Conservation (phyloP, 2,113 vertebrate genomes). For the Chitala chitala region DNA sequence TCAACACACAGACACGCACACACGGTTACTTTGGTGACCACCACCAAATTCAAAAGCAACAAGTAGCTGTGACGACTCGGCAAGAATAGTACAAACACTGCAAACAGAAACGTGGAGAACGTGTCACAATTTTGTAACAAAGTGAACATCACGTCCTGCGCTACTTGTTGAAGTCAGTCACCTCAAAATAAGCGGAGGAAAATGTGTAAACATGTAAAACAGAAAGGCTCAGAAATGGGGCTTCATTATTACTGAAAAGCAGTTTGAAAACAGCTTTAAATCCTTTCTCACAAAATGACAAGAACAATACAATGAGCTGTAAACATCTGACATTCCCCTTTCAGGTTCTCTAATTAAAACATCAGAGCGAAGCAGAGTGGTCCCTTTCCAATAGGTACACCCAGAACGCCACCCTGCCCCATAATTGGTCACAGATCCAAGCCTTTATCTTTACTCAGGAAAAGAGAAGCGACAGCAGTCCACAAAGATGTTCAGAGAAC, state of each 20-base stretch:
- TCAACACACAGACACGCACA: not conserved
- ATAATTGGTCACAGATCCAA: not conserved
- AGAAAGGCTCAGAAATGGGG: conserved; percentile 11
- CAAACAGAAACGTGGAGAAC: too few relatives aligned
- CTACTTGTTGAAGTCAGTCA: not conserved
- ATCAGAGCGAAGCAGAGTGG: conserved; percentile 28
- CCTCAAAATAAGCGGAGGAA: conserved; percentile 5
- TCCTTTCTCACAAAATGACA: conserved; percentile 24
- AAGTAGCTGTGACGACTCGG: not conserved
- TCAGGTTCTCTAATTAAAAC: conserved; percentile 41
- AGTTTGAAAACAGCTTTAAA: conserved; percentile 45
- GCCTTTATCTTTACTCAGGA: conserved; percentile 19
- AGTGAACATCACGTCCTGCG: not conserved
- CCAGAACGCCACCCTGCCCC: not conserved
- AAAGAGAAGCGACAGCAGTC: not conserved
- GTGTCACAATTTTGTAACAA: not conserved
- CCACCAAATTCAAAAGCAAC: not conserved
- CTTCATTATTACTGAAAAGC: conserved; percentile 40
- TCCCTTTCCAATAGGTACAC: conserved; percentile 1
- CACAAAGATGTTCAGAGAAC: not conserved
- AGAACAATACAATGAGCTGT: conserved; percentile 25
- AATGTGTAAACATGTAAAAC: not conserved
- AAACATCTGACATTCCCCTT: conserved; percentile 36
- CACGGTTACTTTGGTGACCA: too few relatives aligned
- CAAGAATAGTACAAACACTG: not conserved